These are phyloP conservation scores for Plebejus argus DNA, from an alignment of 2,888 invertebrate genomes.

Conservation along the genomic window DNA sequence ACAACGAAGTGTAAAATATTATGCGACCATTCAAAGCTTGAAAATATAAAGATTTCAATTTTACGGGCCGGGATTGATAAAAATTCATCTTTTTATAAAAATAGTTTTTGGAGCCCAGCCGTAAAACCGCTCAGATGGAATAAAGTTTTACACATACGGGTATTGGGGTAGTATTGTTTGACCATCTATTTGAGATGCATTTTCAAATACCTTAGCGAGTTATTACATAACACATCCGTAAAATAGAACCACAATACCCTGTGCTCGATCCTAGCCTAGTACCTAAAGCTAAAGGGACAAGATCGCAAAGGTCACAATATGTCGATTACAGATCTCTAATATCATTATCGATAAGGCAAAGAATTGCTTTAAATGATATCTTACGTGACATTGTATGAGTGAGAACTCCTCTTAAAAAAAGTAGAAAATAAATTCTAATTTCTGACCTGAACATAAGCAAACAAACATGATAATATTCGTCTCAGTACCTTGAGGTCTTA, in stretches of 20 bases:
- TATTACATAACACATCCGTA: conserved; percentile 70
- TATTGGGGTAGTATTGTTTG: conserved; percentile 78
- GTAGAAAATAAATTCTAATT: neutral
- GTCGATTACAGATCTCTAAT: neutral
- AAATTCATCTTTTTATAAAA: conserved; percentile 38
- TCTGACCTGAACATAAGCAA: neutral
- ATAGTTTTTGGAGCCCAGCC: conserved; percentile 31
- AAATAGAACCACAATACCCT: conserved; percentile 81
- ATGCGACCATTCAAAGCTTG: conserved; percentile 25
- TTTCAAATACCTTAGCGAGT: conserved; percentile 66
- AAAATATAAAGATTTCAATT: conserved; percentile 19
- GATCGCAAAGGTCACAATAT: conserved; percentile 71
- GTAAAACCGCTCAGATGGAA: conserved; percentile 52
- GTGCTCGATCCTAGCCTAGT: conserved; percentile 75
- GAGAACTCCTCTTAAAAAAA: no score
- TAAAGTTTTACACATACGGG: conserved; percentile 69
- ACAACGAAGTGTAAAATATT: conserved; percentile 28
- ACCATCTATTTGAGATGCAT: conserved; percentile 57
- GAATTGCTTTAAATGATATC: no score
- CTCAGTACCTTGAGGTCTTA: neutral
- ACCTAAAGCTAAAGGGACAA: conserved; percentile 76
- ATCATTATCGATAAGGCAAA: neutral
- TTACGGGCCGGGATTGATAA: conserved; percentile 38
- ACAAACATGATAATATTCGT: neutral
- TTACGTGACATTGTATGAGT: no score